phyloP scores from a whole-genome alignment of 2,113 vertebrate genomes.

The Petrocephalus zakoni region DNA sequence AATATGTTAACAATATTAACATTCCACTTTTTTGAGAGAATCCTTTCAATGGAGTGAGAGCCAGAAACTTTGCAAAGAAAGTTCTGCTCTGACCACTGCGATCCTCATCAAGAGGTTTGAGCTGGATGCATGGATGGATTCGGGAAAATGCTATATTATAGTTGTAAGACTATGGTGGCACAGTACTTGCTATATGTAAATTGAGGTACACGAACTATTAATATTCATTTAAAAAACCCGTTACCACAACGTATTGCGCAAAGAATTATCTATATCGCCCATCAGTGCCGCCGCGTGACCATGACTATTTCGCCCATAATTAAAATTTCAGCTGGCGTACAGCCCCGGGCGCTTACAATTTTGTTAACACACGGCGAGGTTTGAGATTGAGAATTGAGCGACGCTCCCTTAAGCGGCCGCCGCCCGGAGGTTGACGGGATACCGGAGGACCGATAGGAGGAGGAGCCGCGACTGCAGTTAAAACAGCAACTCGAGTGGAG shows the following conservation, averaged over 20 bases:
- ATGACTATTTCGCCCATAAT: background rate
- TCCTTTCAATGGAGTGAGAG: background rate
- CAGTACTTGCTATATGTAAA: background rate
- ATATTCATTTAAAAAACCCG: background rate
- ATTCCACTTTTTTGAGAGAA: background rate
- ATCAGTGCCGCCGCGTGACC: background rate
- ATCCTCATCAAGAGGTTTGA: background rate
- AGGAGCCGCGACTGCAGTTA: slow-evolving; percentile 38
- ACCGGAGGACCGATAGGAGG: slow-evolving; percentile 39
- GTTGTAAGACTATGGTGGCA: background rate
- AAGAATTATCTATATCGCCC: background rate
- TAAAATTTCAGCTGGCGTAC: background rate
- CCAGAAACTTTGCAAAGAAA: background rate
- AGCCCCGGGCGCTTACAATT: background rate
- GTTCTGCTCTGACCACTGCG: background rate
- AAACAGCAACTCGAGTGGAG: slow-evolving; percentile 34
- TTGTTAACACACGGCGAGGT: background rate
- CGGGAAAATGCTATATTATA: background rate
- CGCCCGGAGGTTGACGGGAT: slow-evolving; percentile 44
- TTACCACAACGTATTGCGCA: background rate
- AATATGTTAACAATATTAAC: background rate
- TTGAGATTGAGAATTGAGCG: slow-evolving; percentile 12
- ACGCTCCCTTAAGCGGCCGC: slow-evolving; percentile 45
- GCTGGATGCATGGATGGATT: background rate
- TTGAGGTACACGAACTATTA: background rate